A percentile compares a stretch with the other conserved stretches of the same genome.
Evolutionary conservation across 2,888 invertebrate genomes (phyloP).

Genomic region (Eudasyphora cyanicolor): DNA sequence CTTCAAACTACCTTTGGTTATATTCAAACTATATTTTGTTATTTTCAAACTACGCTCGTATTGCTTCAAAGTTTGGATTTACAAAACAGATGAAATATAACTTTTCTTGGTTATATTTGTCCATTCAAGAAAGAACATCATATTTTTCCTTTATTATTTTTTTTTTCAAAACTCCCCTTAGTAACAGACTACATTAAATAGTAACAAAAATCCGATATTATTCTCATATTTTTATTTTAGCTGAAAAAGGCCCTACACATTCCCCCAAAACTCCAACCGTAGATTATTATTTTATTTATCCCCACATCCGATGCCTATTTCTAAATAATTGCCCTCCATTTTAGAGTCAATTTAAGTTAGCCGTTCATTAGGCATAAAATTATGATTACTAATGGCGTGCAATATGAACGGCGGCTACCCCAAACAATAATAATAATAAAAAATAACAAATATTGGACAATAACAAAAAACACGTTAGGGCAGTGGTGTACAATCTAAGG

Average conservation of each 20-base stretch:
- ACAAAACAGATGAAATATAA: too few species aligned
- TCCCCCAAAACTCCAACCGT: too few species aligned
- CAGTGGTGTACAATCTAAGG: neutral
- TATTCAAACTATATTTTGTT: neutral
- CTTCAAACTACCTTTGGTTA: neutral
- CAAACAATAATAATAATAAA: neutral
- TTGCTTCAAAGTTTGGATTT: neutral
- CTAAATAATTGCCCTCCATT: neutral
- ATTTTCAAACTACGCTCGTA: neutral
- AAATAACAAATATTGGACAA: neutral
- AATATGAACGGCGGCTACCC: neutral
- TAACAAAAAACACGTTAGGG: neutral
- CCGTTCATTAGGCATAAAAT: conserved; percentile 4
- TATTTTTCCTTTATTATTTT: neutral
- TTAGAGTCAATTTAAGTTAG: neutral
- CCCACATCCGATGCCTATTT: neutral
- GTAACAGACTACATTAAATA: too few species aligned
- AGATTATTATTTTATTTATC: neutral
- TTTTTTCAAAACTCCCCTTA: neutral
- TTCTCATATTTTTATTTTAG: neutral
- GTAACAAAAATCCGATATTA: too few species aligned
- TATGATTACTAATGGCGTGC: neutral
- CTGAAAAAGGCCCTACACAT: too few species aligned
- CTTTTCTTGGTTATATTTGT: too few species aligned
- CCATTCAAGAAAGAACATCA: too few species aligned